phyloP scores from a whole-genome alignment of 2,113 vertebrate species.

The Platichthys stellatus region DNA sequence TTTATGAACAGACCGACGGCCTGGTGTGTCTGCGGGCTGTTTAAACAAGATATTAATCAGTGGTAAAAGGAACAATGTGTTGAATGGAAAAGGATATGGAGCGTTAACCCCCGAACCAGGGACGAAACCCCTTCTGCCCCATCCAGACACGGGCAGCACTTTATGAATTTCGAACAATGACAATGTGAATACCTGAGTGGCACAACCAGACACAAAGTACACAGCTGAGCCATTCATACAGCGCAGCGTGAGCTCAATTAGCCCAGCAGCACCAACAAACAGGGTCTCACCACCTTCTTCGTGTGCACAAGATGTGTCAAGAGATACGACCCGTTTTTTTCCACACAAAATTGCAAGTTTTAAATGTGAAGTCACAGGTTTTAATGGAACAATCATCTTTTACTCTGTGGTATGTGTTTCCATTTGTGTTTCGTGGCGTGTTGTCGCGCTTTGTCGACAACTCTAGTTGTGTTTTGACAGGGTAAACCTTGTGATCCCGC shows the following conservation, averaged over 20 bases:
- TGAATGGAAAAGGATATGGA: conserved; percentile 82
- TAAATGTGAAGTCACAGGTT: conserved; percentile 3
- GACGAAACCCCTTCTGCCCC: conserved; percentile 59
- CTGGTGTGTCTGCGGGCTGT: conserved; percentile 80
- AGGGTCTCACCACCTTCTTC: not conserved
- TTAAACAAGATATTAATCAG: conserved; percentile 88
- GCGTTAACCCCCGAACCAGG: conserved; percentile 60
- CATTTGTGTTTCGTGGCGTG: not conserved
- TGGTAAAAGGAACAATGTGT: conserved; percentile 80
- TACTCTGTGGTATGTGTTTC: not conserved
- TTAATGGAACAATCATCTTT: not conserved
- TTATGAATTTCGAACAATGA: conserved; percentile 65
- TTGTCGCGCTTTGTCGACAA: conserved; percentile 24
- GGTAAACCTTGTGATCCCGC: conserved; percentile 39
- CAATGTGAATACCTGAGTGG: conserved; percentile 60
- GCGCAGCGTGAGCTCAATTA: not conserved
- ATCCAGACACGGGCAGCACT: conserved; percentile 50
- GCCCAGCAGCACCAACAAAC: not conserved
- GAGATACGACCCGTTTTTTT: not conserved
- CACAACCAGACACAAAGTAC: conserved; percentile 29
- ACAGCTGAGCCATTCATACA: conserved; percentile 25
- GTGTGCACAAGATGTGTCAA: not conserved
- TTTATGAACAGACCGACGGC: conserved; percentile 79
- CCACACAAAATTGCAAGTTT: conserved; percentile 10
- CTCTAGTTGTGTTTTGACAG: conserved; percentile 60